Conservation (phyloP, 2,113 vertebrate genomes). For the Daphoenositta chrysoptera region DNA sequence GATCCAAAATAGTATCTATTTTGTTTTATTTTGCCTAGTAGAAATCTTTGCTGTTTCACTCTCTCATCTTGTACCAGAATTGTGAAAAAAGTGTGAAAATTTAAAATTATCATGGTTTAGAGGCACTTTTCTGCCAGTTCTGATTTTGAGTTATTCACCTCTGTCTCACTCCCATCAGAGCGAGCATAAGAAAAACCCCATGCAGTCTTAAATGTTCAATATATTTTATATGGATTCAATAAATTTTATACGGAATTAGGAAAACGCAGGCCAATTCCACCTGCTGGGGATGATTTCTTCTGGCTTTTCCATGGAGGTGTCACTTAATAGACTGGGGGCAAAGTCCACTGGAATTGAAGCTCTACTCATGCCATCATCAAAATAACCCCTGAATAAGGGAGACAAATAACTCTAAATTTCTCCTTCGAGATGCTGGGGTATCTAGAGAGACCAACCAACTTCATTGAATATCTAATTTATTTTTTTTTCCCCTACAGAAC, state of each 20-base stretch:
- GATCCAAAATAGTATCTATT: not conserved
- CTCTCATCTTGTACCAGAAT: not conserved
- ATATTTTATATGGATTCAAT: not conserved
- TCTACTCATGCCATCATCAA: not conserved
- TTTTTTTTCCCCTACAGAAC: not conserved
- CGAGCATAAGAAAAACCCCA: not conserved
- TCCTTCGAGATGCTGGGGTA: fast-evolving
- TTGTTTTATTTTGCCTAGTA: slow-evolving; percentile 4
- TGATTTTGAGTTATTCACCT: not conserved
- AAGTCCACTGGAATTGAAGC: not conserved
- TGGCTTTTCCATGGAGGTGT: not conserved
- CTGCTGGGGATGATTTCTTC: not conserved
- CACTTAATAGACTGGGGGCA: not conserved
- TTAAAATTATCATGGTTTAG: not conserved
- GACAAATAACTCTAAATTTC: not conserved
- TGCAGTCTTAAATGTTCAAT: not conserved
- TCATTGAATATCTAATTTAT: not conserved
- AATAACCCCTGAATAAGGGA: not conserved
- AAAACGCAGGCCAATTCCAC: not conserved
- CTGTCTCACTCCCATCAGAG: not conserved
- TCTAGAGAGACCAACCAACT: fast-evolving
- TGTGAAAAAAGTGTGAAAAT: not conserved
- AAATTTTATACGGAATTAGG: not conserved
- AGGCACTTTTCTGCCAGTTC: not conserved
- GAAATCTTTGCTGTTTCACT: not conserved